These are phyloP conservation scores for Enteromius fasciolatus DNA, from an alignment of 2,797 vertebrate genomes.

Conservation along the genomic window DNA sequence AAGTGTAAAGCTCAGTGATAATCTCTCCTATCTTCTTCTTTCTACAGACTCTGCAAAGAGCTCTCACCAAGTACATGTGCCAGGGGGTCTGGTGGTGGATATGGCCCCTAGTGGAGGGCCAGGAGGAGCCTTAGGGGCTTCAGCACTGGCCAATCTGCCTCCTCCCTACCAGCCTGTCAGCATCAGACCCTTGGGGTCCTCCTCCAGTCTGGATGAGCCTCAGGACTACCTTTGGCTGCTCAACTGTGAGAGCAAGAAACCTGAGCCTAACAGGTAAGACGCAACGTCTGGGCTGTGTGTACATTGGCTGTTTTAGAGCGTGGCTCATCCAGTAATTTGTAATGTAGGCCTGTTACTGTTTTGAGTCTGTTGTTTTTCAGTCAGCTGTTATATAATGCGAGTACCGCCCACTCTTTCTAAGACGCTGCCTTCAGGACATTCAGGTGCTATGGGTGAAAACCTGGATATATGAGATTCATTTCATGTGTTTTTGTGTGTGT, in stretches of 20 bases:
- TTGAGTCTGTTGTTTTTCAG: constrained; percentile 2
- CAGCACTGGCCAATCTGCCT: constrained; percentile 77
- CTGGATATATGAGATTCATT: neutral
- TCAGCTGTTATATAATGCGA: neutral
- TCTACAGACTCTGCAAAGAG: constrained; percentile 88
- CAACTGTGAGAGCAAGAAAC: constrained; percentile 99
- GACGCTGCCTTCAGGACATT: constrained; percentile 3
- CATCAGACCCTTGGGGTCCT: constrained; percentile 86
- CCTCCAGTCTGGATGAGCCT: constrained; percentile 91
- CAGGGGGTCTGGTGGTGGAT: constrained; percentile 79
- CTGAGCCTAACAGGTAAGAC: constrained; percentile 89
- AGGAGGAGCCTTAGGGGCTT: constrained; percentile 75
- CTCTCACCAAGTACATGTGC: constrained; percentile 76
- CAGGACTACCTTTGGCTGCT: constrained; percentile 97
- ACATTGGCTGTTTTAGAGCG: neutral
- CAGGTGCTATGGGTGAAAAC: neutral
- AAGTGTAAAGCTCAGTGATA: neutral
- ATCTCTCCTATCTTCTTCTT: neutral
- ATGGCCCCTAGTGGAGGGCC: constrained; percentile 79
- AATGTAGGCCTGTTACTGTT: constrained; percentile 9
- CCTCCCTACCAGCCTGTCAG: constrained; percentile 94
- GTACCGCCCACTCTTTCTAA: neutral
- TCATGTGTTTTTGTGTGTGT: constrained; percentile 68
- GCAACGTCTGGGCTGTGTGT: neutral
- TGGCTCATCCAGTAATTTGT: neutral